Conservation (phyloP, 2,888 invertebrate genomes). For the Eristalis intricaria region DNA sequence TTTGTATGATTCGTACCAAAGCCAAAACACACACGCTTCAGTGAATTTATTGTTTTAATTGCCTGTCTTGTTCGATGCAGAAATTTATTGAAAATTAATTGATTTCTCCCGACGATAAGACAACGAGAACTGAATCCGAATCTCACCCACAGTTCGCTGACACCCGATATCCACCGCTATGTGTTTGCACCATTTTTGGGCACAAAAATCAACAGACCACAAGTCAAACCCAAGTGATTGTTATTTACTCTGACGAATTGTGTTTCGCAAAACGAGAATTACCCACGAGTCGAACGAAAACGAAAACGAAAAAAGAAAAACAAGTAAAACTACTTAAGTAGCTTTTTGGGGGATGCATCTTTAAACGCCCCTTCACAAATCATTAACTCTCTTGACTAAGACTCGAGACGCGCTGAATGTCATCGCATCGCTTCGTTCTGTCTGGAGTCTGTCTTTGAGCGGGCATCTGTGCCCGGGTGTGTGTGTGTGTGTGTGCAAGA, state of each 20-base stretch:
- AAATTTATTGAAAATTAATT: conserved; percentile 52
- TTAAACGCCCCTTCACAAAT: conserved; percentile 55
- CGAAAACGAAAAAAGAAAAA: background rate
- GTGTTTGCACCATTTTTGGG: conserved; percentile 8
- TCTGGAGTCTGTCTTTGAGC: background rate
- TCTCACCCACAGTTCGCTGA: conserved; percentile 44
- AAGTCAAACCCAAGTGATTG: conserved; percentile 1
- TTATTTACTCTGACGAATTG: conserved; percentile 33
- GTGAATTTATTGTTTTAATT: conserved; percentile 60
- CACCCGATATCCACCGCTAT: conserved; percentile 28
- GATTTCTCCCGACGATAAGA: conserved; percentile 28
- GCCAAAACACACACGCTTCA: conserved; percentile 35
- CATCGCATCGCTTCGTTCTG: background rate
- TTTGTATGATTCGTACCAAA: conserved; percentile 2
- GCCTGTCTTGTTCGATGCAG: conserved; percentile 43
- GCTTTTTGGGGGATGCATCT: conserved; percentile 61
- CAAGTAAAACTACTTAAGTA: conserved; percentile 53
- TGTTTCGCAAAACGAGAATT: background rate
- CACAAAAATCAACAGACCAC: conserved; percentile 30
- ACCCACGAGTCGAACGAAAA: background rate
- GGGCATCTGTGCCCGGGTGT: background rate
- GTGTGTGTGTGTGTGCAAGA: background rate
- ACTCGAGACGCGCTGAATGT: conserved; percentile 7
- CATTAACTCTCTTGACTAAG: conserved; percentile 57
- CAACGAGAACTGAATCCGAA: background rate